A percentile compares a stretch with the other conserved stretches of the same genome.
Conservation (phyloP, 2,797 vertebrate species). For the Pseudomugil tenellus region DNA sequence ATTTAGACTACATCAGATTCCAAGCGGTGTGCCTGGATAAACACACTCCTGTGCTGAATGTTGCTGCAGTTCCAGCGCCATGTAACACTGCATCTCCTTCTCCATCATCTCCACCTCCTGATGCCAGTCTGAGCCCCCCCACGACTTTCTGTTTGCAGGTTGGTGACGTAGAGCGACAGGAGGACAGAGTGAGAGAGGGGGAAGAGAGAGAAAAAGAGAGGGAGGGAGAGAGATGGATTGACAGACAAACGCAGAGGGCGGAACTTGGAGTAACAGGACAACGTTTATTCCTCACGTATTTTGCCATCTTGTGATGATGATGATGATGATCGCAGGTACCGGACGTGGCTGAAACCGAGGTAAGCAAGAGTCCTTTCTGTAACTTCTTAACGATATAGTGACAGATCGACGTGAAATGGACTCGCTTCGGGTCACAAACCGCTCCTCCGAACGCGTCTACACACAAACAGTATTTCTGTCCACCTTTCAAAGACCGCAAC, state of each 20-base stretch:
- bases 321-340: slow-evolving; percentile 71
- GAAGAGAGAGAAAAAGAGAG: slow-evolving; percentile 52
- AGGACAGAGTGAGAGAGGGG: slow-evolving; percentile 51
- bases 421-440: slow-evolving; percentile 25
- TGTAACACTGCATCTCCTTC: slow-evolving; percentile 68
- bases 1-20: neutral
- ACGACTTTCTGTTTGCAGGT: slow-evolving; percentile 78
- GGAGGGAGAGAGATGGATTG: slow-evolving; percentile 79
- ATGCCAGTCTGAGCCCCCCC: slow-evolving; percentile 65
- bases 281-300: slow-evolving; percentile 71
- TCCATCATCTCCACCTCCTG: slow-evolving; percentile 70
- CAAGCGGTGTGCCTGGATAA: neutral
- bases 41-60: slow-evolving; percentile 42
- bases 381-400: slow-evolving; percentile 66
- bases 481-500: slow-evolving; percentile 59
- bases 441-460: slow-evolving; percentile 8
- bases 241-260: slow-evolving; percentile 81
- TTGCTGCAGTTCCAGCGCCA: slow-evolving; percentile 61
- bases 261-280: slow-evolving; percentile 77
- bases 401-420: slow-evolving; percentile 13
- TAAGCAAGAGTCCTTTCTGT: slow-evolving; percentile 63
- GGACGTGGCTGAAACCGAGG: slow-evolving; percentile 72
- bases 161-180: slow-evolving; percentile 80
- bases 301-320: slow-evolving; percentile 73
- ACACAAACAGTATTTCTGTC: neutral